A percentile compares a stretch with the other conserved stretches of the same genome.
Evolutionary conservation across 2,113 vertebrate species (phyloP).

Genomic region (Haemorhous mexicanus): DNA sequence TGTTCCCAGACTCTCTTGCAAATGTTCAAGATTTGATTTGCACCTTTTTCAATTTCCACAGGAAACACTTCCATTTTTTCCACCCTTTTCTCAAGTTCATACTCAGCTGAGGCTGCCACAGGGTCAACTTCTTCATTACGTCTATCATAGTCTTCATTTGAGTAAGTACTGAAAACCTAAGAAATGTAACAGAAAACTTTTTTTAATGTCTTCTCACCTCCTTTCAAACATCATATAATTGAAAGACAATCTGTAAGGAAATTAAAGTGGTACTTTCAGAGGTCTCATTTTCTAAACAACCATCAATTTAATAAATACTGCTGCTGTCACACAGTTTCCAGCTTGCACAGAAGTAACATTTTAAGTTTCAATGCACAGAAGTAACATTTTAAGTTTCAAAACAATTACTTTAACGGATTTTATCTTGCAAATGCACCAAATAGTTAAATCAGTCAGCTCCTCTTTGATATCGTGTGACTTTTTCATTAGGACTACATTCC

Average conservation of each 20-base stretch:
- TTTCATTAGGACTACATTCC: background rate
- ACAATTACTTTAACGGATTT: background rate
- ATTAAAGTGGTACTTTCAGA: background rate
- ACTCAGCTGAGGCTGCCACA: constrained; percentile 89
- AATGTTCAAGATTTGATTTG: background rate
- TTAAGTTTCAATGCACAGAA: too few species aligned
- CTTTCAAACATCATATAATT: background rate
- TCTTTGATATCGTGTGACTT: background rate
- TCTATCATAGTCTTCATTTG: constrained; percentile 91
- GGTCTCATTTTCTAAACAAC: background rate
- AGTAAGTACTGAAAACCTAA: constrained; percentile 89
- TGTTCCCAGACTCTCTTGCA: background rate
- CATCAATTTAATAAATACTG: background rate
- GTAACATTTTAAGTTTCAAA: background rate
- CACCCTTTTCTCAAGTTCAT: constrained; percentile 91
- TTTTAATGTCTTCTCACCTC: background rate
- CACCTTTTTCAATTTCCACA: constrained; percentile 92
- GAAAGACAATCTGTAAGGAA: background rate
- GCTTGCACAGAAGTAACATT: background rate
- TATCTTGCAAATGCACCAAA: background rate
- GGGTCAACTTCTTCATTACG: constrained; percentile 93
- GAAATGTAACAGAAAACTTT: background rate
- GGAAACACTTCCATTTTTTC: constrained; percentile 95
- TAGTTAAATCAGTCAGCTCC: background rate
- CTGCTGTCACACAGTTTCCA: background rate